A percentile compares a stretch with the other conserved stretches of the same genome.
Conservation (phyloP, 2,113 vertebrate genomes). For the Martes martes region DNA sequence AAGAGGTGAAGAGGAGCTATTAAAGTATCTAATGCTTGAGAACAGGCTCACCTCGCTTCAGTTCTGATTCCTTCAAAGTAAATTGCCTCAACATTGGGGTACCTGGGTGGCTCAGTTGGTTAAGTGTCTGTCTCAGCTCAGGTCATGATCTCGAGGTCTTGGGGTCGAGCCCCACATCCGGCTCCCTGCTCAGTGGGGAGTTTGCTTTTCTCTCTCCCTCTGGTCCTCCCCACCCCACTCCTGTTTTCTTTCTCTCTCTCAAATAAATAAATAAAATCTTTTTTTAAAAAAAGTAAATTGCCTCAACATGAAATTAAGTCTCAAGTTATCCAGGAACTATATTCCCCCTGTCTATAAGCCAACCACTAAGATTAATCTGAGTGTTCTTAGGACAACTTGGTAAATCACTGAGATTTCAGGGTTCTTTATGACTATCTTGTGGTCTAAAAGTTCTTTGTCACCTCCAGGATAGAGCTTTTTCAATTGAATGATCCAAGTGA, state of each 20-base stretch:
- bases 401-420: slow-evolving; percentile 45
- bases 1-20: not conserved
- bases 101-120: too few species aligned
- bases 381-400: not conserved
- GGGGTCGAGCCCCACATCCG: too few species aligned
- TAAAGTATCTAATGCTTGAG: not conserved
- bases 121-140: too few species aligned
- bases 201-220: too few species aligned
- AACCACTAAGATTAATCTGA: slow-evolving; percentile 22
- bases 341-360: slow-evolving; percentile 24
- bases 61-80: slow-evolving; percentile 35
- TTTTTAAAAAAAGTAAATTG: too few species aligned
- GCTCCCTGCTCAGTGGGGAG: too few species aligned
- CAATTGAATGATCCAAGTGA: not conserved
- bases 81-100: not conserved
- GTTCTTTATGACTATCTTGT: slow-evolving; percentile 20
- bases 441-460: not conserved
- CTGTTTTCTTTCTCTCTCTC: too few species aligned
- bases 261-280: too few species aligned
- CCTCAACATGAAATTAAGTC: slow-evolving; percentile 33
- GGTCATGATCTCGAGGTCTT: too few species aligned
- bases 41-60: not conserved
- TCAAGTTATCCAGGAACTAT: slow-evolving; percentile 4
- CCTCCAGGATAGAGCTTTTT: not conserved
- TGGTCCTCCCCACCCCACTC: too few species aligned